phyloP scores from a whole-genome alignment of 2,888 invertebrate species.

The Leptopilina drosophilae region DNA sequence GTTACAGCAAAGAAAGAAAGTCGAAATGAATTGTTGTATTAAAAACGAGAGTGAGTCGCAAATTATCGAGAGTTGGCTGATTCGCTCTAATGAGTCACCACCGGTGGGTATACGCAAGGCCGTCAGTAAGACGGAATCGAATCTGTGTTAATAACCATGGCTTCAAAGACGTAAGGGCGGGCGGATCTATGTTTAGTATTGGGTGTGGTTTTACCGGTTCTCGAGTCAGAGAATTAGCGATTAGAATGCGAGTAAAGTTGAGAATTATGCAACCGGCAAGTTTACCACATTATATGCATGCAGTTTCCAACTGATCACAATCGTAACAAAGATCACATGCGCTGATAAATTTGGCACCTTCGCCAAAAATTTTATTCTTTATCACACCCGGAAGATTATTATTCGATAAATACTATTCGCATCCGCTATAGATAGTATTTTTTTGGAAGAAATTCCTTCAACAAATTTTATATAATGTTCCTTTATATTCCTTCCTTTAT shows the following conservation, averaged over 20 bases:
- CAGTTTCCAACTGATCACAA: slow-evolving; percentile 41
- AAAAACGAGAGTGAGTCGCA: neutral
- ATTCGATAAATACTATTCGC: no score
- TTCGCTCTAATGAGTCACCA: slow-evolving; percentile 68
- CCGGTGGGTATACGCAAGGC: slow-evolving; percentile 66
- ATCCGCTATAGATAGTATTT: no score
- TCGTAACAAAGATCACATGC: slow-evolving; percentile 42
- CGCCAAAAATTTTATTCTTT: neutral
- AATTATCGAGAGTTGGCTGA: slow-evolving; percentile 55
- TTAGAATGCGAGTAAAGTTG: slow-evolving; percentile 67
- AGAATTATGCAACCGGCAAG: slow-evolving; percentile 63
- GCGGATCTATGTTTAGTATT: slow-evolving; percentile 63
- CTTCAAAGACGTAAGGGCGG: slow-evolving; percentile 54
- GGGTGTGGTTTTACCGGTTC: slow-evolving; percentile 75
- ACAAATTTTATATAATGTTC: neutral
- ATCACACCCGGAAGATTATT: neutral
- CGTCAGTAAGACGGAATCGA: slow-evolving; percentile 57
- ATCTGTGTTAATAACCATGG: slow-evolving; percentile 59
- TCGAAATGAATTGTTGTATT: slow-evolving; percentile 13
- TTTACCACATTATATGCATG: slow-evolving; percentile 46
- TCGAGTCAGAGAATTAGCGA: slow-evolving; percentile 62
- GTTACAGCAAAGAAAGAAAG: slow-evolving; percentile 27
- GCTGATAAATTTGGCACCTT: slow-evolving; percentile 37
- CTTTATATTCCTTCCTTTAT: neutral
- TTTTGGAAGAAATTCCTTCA: neutral